Conservation (phyloP, 2,888 invertebrate species). For the Patella caerulea region DNA sequence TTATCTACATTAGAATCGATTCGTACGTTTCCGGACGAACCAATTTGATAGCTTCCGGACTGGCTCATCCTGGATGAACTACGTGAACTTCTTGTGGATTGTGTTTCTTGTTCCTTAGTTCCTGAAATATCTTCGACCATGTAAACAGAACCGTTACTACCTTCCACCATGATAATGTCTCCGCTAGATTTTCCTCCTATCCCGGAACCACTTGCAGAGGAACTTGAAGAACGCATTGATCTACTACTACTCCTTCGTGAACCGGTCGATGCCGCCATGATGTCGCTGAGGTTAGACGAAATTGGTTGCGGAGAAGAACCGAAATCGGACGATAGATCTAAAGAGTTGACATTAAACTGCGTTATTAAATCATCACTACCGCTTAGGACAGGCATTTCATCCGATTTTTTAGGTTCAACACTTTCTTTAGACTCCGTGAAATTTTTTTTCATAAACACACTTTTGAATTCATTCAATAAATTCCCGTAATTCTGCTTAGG, state of each 20-base stretch:
- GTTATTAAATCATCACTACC: background rate
- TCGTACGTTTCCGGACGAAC: background rate
- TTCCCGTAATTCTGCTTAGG: background rate
- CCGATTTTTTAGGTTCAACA: background rate
- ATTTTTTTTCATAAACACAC: background rate
- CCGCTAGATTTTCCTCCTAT: conserved; percentile 33
- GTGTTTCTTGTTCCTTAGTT: conserved; percentile 47
- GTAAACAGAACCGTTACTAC: conserved; percentile 51
- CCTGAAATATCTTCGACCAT: conserved; percentile 55
- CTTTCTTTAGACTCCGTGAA: background rate
- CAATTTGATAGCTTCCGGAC: background rate
- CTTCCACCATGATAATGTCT: conserved; percentile 45
- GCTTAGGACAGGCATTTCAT: background rate
- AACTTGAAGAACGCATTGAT: conserved; percentile 14
- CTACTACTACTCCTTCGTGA: conserved; percentile 45
- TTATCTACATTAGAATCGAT: conserved; percentile 14
- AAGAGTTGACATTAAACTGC: background rate
- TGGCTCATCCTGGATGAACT: background rate
- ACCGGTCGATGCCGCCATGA: conserved; percentile 44
- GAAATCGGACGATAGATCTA: background rate
- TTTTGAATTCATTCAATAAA: background rate
- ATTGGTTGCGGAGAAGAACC: background rate
- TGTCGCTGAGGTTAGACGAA: conserved; percentile 46
- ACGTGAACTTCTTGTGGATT: background rate
- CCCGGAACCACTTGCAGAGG: conserved; percentile 31